phyloP scores from a whole-genome alignment of 2,797 vertebrate species.

The Toxotes lorentzi region DNA sequence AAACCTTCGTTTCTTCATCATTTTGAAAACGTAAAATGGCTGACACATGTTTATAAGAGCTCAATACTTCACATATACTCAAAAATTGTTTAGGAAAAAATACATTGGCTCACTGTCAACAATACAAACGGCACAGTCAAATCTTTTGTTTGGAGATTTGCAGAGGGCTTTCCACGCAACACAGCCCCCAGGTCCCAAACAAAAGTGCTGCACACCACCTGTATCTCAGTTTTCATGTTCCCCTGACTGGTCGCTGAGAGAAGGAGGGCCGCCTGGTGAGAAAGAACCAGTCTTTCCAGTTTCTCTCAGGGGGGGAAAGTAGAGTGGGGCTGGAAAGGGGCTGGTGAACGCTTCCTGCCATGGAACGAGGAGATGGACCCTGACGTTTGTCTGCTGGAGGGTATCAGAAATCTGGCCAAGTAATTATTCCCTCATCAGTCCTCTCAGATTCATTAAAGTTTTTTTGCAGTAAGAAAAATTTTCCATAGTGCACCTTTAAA shows the following conservation, averaged over 20 bases:
- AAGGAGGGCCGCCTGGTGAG: conserved; percentile 51
- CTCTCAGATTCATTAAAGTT: background rate
- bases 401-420: background rate
- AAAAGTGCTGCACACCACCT: conserved; percentile 71
- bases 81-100: background rate
- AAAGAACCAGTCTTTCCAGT: conserved; percentile 80
- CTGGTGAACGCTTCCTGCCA: conserved; percentile 31
- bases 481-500: background rate
- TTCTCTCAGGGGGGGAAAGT: conserved; percentile 57
- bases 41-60: background rate
- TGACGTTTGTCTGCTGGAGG: background rate
- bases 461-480: background rate
- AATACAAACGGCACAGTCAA: conserved; percentile 54
- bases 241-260: conserved; percentile 72
- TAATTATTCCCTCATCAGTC: conserved; percentile 15
- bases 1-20: background rate
- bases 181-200: conserved; percentile 60
- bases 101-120: conserved; percentile 42
- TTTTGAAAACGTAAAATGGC: background rate
- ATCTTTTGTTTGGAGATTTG: conserved; percentile 73
- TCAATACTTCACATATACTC: background rate
- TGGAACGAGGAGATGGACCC: conserved; percentile 29
- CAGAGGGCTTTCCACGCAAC: conserved; percentile 65
- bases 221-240: conserved; percentile 79
- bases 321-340: conserved; percentile 7